Base-by-base conservation (phyloP, 2,888 invertebrate genomes). In the Phyllotreta striolata region DNA sequence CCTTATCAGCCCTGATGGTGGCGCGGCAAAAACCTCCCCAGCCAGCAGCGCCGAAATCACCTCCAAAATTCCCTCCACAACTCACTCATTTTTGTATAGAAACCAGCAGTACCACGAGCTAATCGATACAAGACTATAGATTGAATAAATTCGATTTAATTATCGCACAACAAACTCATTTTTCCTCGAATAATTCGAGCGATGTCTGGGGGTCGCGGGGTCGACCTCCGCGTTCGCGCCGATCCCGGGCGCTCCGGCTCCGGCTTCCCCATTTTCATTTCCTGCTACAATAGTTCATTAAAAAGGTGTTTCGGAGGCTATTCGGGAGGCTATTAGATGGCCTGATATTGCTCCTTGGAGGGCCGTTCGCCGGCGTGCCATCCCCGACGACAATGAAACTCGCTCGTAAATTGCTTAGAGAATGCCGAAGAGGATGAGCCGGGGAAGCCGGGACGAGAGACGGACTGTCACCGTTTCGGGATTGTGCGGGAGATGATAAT, bases 301-400 rank as follows among this genome's bases (percentile, higher is more conserved):
- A 88, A 88, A 87, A 88, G 87, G 87, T 88, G 87, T 88, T 88
- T 87, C 86, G 84, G 83, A 85, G 85, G 86, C 87, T 86, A 87
- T 87, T 87, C 86, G 85, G 85, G 84, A 84, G 84, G 86, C 86
- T 86, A 87, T 87, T 87, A 86, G 87, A 85, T 84, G 84, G 84
- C 79, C 81, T 75, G 81, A 81, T 82, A 82, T 83, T 82, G 81
- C 81, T 82, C 82, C 82, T 81, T 78, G 76, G 83, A 82, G 83
- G 79, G 82, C 80, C 81, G 80, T 83, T 83, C 79, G 79, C 79
- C 77, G 77, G 73, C 77, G 78, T 78, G 76, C 76, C 78, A 77
- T 79, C 78, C 79, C 78, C 79, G 81, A 80, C 81, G 81, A 81
- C 81, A 82, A 82, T 81, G 81, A 81, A 80, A 79, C 80, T 79